A percentile compares a stretch with the other conserved stretches of the same genome.
Evolutionary conservation across 2,888 invertebrate species (phyloP).

Genomic region (Thecocarcelia acutangulata): DNA sequence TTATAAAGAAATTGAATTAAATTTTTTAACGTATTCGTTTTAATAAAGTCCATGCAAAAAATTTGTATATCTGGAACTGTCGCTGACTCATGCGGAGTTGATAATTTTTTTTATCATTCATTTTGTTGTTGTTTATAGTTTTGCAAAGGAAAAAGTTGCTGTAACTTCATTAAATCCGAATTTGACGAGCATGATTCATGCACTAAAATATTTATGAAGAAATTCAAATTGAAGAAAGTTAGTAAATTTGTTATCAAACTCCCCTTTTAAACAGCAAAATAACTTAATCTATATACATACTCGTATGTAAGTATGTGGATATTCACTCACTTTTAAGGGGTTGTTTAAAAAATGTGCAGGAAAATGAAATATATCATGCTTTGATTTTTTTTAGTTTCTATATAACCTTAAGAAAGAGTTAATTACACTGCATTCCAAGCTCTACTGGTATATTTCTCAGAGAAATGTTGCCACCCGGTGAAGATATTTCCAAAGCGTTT

Average conservation of each 20-base stretch:
- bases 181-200: slow-evolving; percentile 45
- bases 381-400: too few species aligned
- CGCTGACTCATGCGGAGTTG: slow-evolving; percentile 48
- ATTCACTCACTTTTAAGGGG: background rate
- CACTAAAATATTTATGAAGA: slow-evolving; percentile 11
- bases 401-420: too few species aligned
- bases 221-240: slow-evolving; percentile 39
- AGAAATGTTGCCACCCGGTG: too few species aligned
- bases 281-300: background rate
- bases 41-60: too few species aligned
- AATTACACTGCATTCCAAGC: too few species aligned
- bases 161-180: slow-evolving; percentile 1
- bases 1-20: too few species aligned
- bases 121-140: slow-evolving; percentile 24
- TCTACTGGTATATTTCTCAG: too few species aligned
- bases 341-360: background rate
- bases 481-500: too few species aligned
- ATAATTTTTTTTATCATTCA: slow-evolving; percentile 29
- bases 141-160: slow-evolving; percentile 12
- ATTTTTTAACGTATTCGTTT: too few species aligned
- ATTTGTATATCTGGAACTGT: slow-evolving; percentile 13
- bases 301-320: too few species aligned
- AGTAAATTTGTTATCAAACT: slow-evolving; percentile 17
- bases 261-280: background rate
- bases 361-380: background rate